A percentile compares a stretch with the other conserved stretches of the same genome.
These are phyloP conservation scores for Limenitis camilla DNA, from an alignment of 2,888 invertebrate species.

Conservation along the genomic window DNA sequence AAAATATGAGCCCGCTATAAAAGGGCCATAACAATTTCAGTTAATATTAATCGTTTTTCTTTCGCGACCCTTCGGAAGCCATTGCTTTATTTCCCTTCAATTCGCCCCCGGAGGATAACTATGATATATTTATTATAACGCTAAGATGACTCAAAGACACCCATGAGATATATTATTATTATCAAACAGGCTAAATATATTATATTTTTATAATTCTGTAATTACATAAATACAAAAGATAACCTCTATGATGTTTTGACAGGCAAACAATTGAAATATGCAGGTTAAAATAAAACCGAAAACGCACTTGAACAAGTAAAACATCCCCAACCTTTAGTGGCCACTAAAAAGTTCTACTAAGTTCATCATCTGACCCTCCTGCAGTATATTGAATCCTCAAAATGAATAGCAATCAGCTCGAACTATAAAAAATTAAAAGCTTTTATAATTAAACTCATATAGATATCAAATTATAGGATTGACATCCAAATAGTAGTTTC, in stretches of 20 bases:
- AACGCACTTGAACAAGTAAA: too few relatives aligned
- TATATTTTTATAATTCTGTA: conserved; percentile 36
- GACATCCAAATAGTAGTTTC: too few relatives aligned
- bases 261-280: too few relatives aligned
- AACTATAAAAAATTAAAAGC: too few relatives aligned
- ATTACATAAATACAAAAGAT: background rate
- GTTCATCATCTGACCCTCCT: too few relatives aligned
- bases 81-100: conserved; percentile 71
- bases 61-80: conserved; percentile 63
- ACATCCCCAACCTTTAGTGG: too few relatives aligned
- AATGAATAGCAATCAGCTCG: too few relatives aligned
- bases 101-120: conserved; percentile 63
- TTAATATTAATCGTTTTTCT: conserved; percentile 75
- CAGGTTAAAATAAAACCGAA: too few relatives aligned
- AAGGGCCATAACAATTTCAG: conserved; percentile 68
- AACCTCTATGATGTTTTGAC: background rate
- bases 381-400: too few relatives aligned
- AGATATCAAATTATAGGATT: too few relatives aligned
- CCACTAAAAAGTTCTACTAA: too few relatives aligned
- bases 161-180: conserved; percentile 54
- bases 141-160: conserved; percentile 60
- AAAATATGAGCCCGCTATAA: conserved; percentile 65
- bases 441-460: too few relatives aligned
- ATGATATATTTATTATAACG: conserved; percentile 72
- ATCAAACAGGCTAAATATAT: conserved; percentile 6